Evolutionary conservation across 2,113 vertebrate genomes (phyloP).

Genomic region (Gambusia holbrooki): DNA sequence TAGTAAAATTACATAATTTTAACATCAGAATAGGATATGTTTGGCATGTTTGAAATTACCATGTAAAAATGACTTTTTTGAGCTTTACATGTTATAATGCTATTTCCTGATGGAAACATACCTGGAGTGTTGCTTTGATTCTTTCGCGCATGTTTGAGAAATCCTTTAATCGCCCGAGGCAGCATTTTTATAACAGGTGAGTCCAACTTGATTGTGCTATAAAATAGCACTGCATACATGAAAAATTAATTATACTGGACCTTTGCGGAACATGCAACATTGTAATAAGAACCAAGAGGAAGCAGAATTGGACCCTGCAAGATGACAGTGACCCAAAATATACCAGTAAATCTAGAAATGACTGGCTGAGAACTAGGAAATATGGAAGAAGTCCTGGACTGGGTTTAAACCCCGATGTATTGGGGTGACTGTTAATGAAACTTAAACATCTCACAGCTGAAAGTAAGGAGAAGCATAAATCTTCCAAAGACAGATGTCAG

Average conservation of each 20-base stretch:
- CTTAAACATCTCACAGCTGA: too few species aligned
- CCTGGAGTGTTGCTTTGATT: too few species aligned
- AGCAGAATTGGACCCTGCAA: background rate
- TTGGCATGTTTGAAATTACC: background rate
- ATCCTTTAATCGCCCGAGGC: too few species aligned
- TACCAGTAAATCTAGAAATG: background rate
- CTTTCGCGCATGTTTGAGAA: too few species aligned
- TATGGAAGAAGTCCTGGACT: background rate
- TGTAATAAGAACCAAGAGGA: background rate
- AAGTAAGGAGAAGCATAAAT: background rate
- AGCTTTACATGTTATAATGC: too few species aligned
- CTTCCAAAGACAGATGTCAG: background rate
- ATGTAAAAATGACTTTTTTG: too few species aligned
- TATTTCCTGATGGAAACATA: too few species aligned
- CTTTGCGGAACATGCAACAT: background rate
- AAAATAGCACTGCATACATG: too few species aligned
- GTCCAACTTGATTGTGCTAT: too few species aligned
- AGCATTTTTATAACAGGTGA: too few species aligned
- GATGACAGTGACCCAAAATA: background rate
- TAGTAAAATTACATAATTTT: too few species aligned
- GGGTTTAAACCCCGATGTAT: background rate
- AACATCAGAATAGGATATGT: background rate
- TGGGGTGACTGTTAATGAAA: background rate
- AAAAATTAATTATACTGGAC: too few species aligned
- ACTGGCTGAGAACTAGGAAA: background rate